A percentile compares a stretch with the other conserved stretches of the same genome.
phyloP scores from a whole-genome alignment of 2,888 invertebrate genomes.

The Phalangium opilio region DNA sequence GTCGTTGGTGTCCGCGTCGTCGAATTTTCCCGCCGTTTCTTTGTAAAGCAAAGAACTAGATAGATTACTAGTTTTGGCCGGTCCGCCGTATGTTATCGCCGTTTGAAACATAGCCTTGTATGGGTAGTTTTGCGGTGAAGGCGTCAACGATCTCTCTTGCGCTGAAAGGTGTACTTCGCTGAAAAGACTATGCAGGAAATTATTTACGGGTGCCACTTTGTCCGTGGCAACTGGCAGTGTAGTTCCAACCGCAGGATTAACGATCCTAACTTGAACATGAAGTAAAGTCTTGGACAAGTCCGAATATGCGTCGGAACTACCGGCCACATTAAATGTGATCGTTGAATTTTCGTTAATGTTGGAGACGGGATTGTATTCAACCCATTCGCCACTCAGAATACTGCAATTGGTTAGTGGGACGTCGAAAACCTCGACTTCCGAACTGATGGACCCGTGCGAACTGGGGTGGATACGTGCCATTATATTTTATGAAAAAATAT shows the following conservation, averaged over 20 bases:
- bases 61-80: too few relatives aligned
- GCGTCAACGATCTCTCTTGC: too few relatives aligned
- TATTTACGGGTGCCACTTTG: constrained; percentile 1
- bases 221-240: neutral
- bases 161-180: constrained; percentile 5
- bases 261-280: constrained; percentile 7
- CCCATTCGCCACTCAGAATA: constrained; percentile 7
- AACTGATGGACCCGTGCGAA: constrained; percentile 4
- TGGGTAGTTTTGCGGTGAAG: too few relatives aligned
- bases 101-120: too few relatives aligned
- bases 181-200: constrained; percentile 7
- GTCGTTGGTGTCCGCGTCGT: neutral
- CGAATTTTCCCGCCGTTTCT: too few relatives aligned
- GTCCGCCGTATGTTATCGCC: too few relatives aligned
- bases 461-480: too few relatives aligned
- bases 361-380: constrained; percentile 9
- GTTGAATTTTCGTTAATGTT: constrained; percentile 9
- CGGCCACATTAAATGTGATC: constrained; percentile 7
- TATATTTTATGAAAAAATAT: too few relatives aligned
- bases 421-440: constrained; percentile 8
- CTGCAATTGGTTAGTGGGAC: constrained; percentile 7
- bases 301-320: constrained; percentile 7
- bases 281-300: constrained; percentile 5
- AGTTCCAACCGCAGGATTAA: neutral
- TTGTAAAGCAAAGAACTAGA: too few relatives aligned